Base-by-base conservation (phyloP, 2,888 invertebrate genomes). In the Tipula unca region DNA sequence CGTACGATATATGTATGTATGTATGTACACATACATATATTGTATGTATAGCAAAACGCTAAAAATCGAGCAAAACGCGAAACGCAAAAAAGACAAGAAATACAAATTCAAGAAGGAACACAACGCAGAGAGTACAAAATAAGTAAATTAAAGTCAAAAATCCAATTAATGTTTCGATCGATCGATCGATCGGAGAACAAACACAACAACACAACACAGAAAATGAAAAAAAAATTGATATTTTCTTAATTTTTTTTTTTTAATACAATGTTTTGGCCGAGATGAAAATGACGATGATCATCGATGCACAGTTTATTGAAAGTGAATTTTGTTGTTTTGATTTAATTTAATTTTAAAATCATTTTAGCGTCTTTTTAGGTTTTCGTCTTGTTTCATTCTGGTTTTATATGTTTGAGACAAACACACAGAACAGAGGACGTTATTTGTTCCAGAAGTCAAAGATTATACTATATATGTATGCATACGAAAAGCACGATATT, bases 151-250 rank as follows among this genome's bases (percentile, higher is more conserved):
- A 69, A 69, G 69, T 69, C 69, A 69, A 69, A 69, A 69, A 69
- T 69, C 69, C 69, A 69, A 69, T 69, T 69, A 69, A 69, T 69
- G 69, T 69, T 69, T 69, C 69, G 69, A 69, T 69, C 69, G 69
- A 69, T 69, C 69, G 69, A 69, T 69, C 69, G 25, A 69, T 69
- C 25, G 69, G 25, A 3, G 2, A n/a, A n/a, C n/a, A n/a, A n/a
- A n/a, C n/a, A n/a, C 10, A 69, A 69, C 69, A 69, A 69, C 69
- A 25, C 69, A 69, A 69, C 69, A 69, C 20, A 54, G 48, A 17
- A 54, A n/a, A n/a, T 48, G n/a, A 14, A 48, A 10, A 48, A 48
- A 69, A 25, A 69, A 69, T 25, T 48, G 48, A 69, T 69, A 25
- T 25, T 69, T 69, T 69, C 69, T 25, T 69, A 69, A 20, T 8